Evolutionary conservation across 2,797 vertebrate species (phyloP).

Genomic region (Acanthornis magna): DNA sequence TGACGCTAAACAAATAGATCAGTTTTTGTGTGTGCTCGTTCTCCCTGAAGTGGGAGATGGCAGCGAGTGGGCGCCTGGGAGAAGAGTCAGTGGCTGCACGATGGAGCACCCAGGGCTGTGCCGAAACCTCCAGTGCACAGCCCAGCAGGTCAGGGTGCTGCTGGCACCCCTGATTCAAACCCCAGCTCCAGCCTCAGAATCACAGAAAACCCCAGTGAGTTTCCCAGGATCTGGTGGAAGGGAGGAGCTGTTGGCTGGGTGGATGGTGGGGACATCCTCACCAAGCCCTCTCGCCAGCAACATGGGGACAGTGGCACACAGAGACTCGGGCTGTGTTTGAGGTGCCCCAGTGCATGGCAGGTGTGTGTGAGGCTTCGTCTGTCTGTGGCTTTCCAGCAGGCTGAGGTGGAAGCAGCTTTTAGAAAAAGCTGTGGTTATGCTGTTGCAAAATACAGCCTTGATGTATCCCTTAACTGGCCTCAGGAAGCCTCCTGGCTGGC

Average conservation of each 20-base stretch:
- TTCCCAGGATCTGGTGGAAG: neutral
- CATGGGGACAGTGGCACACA: rapidly evolving
- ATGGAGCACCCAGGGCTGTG: rapidly evolving
- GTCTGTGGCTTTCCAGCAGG: neutral
- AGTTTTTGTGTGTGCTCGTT: neutral
- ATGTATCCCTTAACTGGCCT: neutral
- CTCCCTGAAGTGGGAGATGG: neutral
- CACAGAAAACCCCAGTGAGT: rapidly evolving
- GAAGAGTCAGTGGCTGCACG: rapidly evolving
- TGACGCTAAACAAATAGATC: neutral
- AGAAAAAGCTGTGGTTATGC: neutral
- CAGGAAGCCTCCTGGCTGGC: neutral
- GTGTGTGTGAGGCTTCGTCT: neutral
- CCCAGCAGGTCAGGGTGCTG: neutral
- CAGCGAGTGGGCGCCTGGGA: rapidly evolving
- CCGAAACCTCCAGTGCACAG: neutral
- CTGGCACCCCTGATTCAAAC: neutral
- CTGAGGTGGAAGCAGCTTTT: neutral
- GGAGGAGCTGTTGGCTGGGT: neutral
- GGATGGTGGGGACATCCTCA: neutral
- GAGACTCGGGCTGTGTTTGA: rapidly evolving
- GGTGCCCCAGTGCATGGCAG: neutral
- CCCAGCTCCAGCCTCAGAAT: neutral
- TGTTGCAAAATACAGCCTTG: neutral
- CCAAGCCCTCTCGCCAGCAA: rapidly evolving